Conservation (phyloP, 2,113 vertebrate species). For the Ranitomeya imitator region DNA sequence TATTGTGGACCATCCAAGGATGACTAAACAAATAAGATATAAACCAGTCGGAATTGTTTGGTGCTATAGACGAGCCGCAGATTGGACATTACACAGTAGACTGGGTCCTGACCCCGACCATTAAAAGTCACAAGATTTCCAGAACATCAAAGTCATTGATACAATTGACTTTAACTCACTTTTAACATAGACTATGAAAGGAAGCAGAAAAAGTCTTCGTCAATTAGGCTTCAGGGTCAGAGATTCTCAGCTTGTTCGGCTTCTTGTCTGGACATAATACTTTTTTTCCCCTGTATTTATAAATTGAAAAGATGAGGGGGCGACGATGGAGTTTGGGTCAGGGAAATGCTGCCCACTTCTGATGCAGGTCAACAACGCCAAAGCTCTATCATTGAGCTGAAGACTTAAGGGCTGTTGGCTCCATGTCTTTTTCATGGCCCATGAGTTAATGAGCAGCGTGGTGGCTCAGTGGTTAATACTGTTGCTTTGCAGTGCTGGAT, state of each 20-base stretch:
- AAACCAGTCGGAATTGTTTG: conserved; percentile 6
- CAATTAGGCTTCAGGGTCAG: conserved; percentile 8
- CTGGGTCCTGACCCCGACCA: conserved; percentile 33
- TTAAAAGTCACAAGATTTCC: conserved; percentile 16
- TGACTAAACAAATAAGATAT: conserved; percentile 34
- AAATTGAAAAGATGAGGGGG: background rate
- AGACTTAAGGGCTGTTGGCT: too few species aligned
- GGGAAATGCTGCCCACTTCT: too few species aligned
- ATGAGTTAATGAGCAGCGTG: too few species aligned
- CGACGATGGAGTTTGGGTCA: too few species aligned
- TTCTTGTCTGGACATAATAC: background rate
- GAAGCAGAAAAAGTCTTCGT: conserved; percentile 4
- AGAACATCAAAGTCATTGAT: conserved; percentile 18
- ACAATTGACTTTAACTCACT: conserved; percentile 43
- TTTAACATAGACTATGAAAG: conserved; percentile 33
- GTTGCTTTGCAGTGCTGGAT: too few species aligned
- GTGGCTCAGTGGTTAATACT: too few species aligned
- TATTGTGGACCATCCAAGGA: background rate
- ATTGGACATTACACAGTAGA: conserved; percentile 44
- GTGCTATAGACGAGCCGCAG: conserved; percentile 11
- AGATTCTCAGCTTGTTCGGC: background rate
- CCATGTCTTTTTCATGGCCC: too few species aligned
- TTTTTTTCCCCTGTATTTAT: background rate
- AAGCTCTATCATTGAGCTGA: too few species aligned
- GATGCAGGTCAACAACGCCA: too few species aligned